phyloP scores from a whole-genome alignment of 2,797 vertebrate species.

The Avahi laniger region DNA sequence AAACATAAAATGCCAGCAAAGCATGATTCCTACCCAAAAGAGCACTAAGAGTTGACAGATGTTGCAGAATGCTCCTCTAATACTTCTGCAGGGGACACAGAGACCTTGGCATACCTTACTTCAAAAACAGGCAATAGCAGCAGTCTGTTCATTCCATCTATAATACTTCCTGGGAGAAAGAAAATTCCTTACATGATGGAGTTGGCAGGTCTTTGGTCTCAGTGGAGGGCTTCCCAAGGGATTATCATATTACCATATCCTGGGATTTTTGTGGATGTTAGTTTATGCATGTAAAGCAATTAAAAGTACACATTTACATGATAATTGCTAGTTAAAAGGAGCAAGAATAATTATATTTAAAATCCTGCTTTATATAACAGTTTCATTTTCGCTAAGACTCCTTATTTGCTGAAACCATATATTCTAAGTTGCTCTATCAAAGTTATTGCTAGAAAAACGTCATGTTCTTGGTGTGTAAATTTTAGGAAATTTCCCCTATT shows the following conservation, averaged over 20 bases:
- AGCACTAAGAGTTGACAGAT: conserved; percentile 2
- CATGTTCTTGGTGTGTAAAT: neutral
- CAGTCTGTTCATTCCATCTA: neutral
- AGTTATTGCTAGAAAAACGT: neutral
- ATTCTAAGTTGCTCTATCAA: neutral
- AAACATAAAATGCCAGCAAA: conserved; percentile 63
- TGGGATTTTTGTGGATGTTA: neutral
- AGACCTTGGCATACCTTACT: neutral
- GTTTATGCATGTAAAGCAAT: neutral
- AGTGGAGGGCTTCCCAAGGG: neutral
- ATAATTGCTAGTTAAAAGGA: neutral
- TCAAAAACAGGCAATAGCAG: neutral
- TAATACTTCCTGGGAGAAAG: neutral
- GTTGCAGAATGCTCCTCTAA: neutral
- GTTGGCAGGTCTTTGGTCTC: neutral
- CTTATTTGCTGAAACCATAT: neutral
- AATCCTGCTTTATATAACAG: neutral
- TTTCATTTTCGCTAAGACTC: neutral
- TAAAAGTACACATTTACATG: neutral
- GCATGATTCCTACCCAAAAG: conserved; percentile 32
- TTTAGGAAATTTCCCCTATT: neutral
- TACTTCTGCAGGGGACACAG: neutral
- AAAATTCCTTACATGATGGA: neutral
- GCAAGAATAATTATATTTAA: neutral
- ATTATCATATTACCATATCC: neutral